Evolutionary conservation across 1,140 invertebrate genomes (phyloP).

Genomic region (Hirudo medicinalis): DNA sequence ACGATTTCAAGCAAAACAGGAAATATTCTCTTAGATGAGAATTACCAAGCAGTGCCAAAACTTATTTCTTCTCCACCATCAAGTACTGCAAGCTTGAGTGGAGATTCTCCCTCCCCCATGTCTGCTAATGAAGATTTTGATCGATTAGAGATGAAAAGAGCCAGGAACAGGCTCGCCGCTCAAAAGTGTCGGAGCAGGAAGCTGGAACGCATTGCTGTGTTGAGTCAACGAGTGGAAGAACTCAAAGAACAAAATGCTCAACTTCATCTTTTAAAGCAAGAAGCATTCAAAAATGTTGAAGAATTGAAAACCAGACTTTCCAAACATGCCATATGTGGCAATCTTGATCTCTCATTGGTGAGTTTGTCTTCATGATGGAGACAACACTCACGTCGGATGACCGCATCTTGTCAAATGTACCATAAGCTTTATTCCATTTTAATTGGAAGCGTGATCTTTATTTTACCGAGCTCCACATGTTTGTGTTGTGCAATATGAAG

Average conservation of each 20-base stretch:
- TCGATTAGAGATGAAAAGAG: conserved; percentile 84
- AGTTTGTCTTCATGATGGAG: too few relatives aligned
- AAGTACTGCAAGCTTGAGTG: conserved; percentile 8
- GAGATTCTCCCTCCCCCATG: background rate
- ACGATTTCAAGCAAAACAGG: background rate
- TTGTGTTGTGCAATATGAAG: too few relatives aligned
- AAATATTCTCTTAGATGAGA: background rate
- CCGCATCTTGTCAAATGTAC: too few relatives aligned
- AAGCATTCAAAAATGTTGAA: background rate
- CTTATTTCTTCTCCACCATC: background rate
- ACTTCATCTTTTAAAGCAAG: conserved; percentile 38
- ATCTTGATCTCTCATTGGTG: too few relatives aligned
- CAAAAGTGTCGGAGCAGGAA: conserved; percentile 88
- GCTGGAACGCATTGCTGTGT: conserved; percentile 77
- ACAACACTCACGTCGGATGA: too few relatives aligned
- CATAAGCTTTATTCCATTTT: too few relatives aligned
- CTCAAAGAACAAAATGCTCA: conserved; percentile 81
- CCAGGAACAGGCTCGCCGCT: conserved; percentile 84
- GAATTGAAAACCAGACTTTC: background rate
- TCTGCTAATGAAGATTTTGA: conserved; percentile 54
- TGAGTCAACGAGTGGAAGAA: conserved; percentile 73
- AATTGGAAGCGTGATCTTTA: too few relatives aligned
- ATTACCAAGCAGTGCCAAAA: background rate
- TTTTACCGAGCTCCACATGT: too few relatives aligned
- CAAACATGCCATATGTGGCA: background rate